Evolutionary conservation across 2,797 vertebrate genomes (phyloP), one percentile per base, ranked within the genome.

Genomic region (Pseudomugil tenellus): DNA sequence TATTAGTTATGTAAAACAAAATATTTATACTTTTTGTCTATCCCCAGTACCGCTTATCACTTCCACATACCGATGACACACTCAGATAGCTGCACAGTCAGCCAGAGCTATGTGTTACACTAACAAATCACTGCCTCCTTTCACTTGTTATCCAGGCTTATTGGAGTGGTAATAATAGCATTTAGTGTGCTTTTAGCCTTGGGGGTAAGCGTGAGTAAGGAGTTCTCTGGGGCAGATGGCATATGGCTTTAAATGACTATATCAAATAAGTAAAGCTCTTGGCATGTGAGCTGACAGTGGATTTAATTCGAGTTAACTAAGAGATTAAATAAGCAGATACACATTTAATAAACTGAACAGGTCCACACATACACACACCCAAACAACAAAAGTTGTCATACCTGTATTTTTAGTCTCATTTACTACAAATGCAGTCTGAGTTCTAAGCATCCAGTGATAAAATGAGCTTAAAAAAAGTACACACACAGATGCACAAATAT

Each of bases 131-230:
- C 71, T 54, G 68, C 69, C 58, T 63, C 63, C 57, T 71, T 67
- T 57, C 73, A 75, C 82, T 71, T 87, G 77, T 91, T 91, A 88
- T 90, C 68, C 72, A 43, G 77, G 83, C 56, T 87, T 80, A 91
- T 76, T 91, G 84, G 68, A 57, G 74, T 86, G 88, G 89, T 83
- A 83, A 63, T 88, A 91, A 93, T 87, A 67, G 48, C 77, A 87
- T 91, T 91, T 74, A 87, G 80, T 71, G 62, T 79, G 77, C 79
- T 79, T 35, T 74, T 59, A 55, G 84, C 81, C 61, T 65, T 25
- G 7, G 73, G 79, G 52, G 46, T 67, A 58, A 66, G 63, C 51
- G 29, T 60, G 29, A 43, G 51, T n/a, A 63, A 34, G 17, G 34
- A 35, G 14, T 39, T 21, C 39, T 41, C 41, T 43, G 62, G 55